A percentile compares a stretch with the other conserved stretches of the same genome.
These are phyloP conservation scores for Agrotis segetum DNA, from an alignment of 2,888 invertebrate genomes.

Conservation along the genomic window DNA sequence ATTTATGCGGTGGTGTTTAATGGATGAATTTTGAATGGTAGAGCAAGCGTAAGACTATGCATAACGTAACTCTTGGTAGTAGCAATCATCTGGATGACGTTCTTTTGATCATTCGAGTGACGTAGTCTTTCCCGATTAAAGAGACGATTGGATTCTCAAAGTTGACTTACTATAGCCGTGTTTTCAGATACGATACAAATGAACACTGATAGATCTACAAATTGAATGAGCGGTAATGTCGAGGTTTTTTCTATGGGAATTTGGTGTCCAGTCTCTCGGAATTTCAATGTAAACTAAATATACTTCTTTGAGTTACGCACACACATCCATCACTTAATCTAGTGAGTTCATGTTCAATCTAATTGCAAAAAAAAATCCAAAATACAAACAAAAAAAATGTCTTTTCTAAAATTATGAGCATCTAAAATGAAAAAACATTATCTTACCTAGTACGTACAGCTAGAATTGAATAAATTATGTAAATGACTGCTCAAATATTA, in stretches of 20 bases:
- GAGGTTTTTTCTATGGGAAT: background rate
- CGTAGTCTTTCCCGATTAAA: background rate
- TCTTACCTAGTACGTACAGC: background rate
- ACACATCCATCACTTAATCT: no score
- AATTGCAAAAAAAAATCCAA: background rate
- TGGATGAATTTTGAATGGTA: constrained; percentile 15
- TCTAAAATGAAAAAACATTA: background rate
- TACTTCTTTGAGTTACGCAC: no score
- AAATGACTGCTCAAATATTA: constrained; percentile 5
- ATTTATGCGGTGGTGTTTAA: constrained; percentile 25
- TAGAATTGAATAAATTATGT: constrained; percentile 27
- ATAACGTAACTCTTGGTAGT: constrained; percentile 2
- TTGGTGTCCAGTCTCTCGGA: background rate
- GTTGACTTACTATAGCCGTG: background rate
- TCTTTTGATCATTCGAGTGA: background rate
- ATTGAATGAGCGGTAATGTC: background rate
- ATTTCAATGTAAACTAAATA: background rate
- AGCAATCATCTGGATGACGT: background rate
- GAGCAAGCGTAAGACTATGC: background rate
- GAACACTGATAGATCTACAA: background rate
- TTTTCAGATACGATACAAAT: background rate
- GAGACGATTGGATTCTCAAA: background rate
- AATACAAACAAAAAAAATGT: no score
- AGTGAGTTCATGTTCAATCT: background rate
- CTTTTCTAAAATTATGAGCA: background rate